phyloP scores from a whole-genome alignment of 2,113 vertebrate species.

The Carassius carassius region DNA sequence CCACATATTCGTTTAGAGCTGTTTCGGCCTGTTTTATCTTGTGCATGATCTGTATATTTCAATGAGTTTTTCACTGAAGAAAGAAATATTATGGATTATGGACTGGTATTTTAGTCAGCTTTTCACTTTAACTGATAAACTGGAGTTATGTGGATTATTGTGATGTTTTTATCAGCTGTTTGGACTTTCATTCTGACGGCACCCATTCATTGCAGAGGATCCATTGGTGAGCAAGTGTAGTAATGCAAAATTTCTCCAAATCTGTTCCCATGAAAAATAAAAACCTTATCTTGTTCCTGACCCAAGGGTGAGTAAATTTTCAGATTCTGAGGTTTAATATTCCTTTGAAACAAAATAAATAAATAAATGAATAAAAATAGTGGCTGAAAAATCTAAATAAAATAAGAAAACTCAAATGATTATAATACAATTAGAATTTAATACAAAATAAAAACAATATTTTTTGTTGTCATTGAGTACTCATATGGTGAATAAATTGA shows the following conservation, averaged over 20 bases:
- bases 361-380: too few species aligned
- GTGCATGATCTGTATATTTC: background rate
- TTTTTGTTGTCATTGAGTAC: background rate
- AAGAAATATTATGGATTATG: background rate
- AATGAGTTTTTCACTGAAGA: background rate
- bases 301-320: too few species aligned
- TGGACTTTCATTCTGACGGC: background rate
- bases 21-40: background rate
- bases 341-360: too few species aligned
- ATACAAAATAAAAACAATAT: background rate
- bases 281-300: background rate
- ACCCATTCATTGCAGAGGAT: too few species aligned
- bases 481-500: background rate
- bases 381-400: background rate
- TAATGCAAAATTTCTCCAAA: background rate
- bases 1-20: background rate
- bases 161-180: background rate
- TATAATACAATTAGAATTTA: background rate
- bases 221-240: too few species aligned
- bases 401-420: background rate
- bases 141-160: background rate
- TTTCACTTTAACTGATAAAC: too few species aligned
- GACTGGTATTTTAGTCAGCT: background rate
- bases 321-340: too few species aligned
- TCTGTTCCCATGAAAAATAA: background rate